A percentile compares a stretch with the other conserved stretches of the same genome.
phyloP scores from a whole-genome alignment of 1,140 invertebrate genomes.

The Lanistes nyassanus region DNA sequence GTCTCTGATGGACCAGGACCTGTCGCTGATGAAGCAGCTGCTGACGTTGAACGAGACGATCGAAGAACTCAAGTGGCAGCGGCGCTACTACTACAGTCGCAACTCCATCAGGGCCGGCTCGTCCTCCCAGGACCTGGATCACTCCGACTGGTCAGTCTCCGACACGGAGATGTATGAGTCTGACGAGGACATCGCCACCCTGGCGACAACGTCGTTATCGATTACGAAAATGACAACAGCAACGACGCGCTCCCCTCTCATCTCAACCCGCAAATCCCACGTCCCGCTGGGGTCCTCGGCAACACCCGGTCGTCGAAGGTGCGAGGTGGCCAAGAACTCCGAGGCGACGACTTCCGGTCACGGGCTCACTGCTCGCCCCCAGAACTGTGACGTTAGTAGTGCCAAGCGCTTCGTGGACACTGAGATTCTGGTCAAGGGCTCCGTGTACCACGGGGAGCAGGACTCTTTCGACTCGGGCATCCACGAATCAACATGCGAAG shows the following conservation, averaged over 20 bases:
- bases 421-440: constrained; percentile 15
- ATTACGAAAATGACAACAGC: constrained; percentile 15
- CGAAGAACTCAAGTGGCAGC: constrained; percentile 59
- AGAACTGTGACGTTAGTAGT: background rate
- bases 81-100: constrained; percentile 46
- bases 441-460: constrained; percentile 38
- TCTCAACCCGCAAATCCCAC: background rate
- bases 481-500: constrained; percentile 34
- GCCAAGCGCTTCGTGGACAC: background rate
- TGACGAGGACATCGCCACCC: constrained; percentile 35
- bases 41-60: constrained; percentile 61
- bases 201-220: background rate
- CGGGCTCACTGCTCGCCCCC: background rate
- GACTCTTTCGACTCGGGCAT: constrained; percentile 55
- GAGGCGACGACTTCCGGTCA: background rate
- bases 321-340: background rate
- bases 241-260: constrained; percentile 5
- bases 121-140: constrained; percentile 41
- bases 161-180: constrained; percentile 53
- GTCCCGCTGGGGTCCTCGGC: background rate
- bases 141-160: constrained; percentile 43
- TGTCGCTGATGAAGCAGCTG: constrained; percentile 60
- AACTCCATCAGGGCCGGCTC: constrained; percentile 36
- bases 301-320: background rate
- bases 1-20: constrained; percentile 60